Evolutionary conservation across 23 tunicate genomes (phyloP), one percentile per base, ranked within the genome.

Genomic region (Ascidia mentula): DNA sequence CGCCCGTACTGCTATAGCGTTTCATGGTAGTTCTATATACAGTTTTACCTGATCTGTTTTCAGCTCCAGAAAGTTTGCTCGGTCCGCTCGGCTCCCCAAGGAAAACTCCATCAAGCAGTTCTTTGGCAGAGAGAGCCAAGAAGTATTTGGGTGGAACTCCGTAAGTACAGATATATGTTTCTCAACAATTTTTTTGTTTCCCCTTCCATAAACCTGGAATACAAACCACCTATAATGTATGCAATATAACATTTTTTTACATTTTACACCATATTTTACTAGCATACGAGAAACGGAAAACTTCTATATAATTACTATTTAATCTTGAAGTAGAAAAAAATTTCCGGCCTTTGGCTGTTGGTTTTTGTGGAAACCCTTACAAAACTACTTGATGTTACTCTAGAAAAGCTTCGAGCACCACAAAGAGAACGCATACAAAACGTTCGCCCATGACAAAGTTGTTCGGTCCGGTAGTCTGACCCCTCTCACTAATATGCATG

Each of bases 51-150:
- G n/a, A n/a, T n/a, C n/a, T n/a, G n/a, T n/a, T n/a, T 39, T 20
- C 78, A 74, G 78, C 59, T 18, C 72, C 78, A n/a, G 80, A 53
- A 35, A 72, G 80, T 59, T 60, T 84, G 81, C 80, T 93, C 53
- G 98, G 93, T 31, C 89, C 98, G 9, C 60, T 93, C 4, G 85
- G 88, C 26, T 88, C 93, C 24, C 98, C 98, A 37, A 87, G 79
- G 74, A 93, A 93, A 46, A 93, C 98, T 0, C 92, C 98, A 32
- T 85, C 90, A 26, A 83, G 92, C 75, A 85, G 79, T 59, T 93
- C 98, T 17, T 84, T 93, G n/a, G 92, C 98, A 18, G 98, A 88
- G 60, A 72, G 93, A 40, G 98, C 98, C 0, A 88, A 80, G 83
- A 84, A 81, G 37, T 93, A 93, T 82, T 46, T 92, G 33, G 82